A percentile compares a stretch with the other conserved stretches of the same genome.
phyloP scores from a whole-genome alignment of 92 coral and sea anemone genomes.

The Phenganax subtilis region DNA sequence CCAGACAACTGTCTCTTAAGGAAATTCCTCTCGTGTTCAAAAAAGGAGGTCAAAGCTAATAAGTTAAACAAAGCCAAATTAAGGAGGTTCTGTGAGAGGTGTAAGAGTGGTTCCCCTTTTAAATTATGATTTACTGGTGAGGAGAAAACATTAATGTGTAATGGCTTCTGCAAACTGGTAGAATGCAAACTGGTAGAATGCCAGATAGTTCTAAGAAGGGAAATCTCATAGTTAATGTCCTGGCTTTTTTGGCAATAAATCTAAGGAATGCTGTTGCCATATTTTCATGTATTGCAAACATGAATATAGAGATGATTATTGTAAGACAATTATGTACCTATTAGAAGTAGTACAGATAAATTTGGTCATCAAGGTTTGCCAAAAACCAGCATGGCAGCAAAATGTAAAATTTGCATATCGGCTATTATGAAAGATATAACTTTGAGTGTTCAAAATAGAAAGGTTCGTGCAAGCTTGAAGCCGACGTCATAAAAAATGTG shows the following conservation, averaged over 20 bases:
- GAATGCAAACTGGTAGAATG: conserved; percentile 41
- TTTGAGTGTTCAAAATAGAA: conserved; percentile 27
- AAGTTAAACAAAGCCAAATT: conserved; percentile 47
- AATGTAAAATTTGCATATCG: conserved; percentile 15
- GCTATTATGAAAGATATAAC: conserved; percentile 20
- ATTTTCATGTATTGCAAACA: conserved; percentile 42
- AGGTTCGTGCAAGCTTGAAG: conserved; percentile 15
- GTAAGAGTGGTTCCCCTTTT: conserved; percentile 48
- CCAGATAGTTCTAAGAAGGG: conserved; percentile 43
- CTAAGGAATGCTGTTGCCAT: conserved; percentile 55
- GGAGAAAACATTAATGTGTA: conserved; percentile 60
- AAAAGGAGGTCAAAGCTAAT: conserved; percentile 49
- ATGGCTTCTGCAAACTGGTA: conserved; percentile 53
- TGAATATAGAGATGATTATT: conserved; percentile 46
- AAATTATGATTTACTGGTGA: conserved; percentile 62
- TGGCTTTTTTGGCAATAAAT: conserved; percentile 53
- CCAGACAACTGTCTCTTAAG: conserved; percentile 8
- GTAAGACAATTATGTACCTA: conserved; percentile 45
- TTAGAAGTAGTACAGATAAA: conserved; percentile 46
- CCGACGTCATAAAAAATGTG: not conserved
- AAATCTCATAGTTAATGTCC: conserved; percentile 29
- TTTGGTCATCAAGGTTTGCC: conserved; percentile 53
- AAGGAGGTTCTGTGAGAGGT: conserved; percentile 55
- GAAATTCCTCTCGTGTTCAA: conserved; percentile 17
- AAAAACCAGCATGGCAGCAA: conserved; percentile 11